These are phyloP conservation scores for Pogonophryne albipinna DNA, from an alignment of 2,797 vertebrate genomes.

Conservation along the genomic window DNA sequence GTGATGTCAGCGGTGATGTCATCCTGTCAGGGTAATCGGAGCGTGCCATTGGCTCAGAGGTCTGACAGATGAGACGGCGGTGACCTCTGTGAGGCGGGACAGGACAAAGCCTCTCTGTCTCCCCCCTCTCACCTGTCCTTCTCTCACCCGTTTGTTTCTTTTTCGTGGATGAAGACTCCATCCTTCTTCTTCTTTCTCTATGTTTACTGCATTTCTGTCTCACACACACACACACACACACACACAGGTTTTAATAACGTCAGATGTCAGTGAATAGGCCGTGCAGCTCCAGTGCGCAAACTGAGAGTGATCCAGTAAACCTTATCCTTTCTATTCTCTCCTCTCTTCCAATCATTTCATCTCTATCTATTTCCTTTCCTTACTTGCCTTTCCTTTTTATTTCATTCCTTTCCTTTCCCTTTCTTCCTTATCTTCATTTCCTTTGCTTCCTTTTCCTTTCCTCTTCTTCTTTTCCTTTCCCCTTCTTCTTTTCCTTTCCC, in stretches of 20 bases:
- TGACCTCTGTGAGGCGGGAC: slow-evolving; percentile 77
- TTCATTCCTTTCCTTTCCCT: slow-evolving; percentile 55
- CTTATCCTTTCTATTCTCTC: slow-evolving; percentile 7
- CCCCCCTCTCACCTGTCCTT: slow-evolving; percentile 40
- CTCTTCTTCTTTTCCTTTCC: slow-evolving; percentile 9
- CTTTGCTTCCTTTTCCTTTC: slow-evolving; percentile 18
- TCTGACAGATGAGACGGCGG: slow-evolving; percentile 74
- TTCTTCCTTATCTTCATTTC: background rate
- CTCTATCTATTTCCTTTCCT: slow-evolving; percentile 61
- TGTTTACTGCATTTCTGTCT: too few species aligned
- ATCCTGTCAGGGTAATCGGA: slow-evolving; percentile 78
- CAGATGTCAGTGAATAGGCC: slow-evolving; percentile 73
- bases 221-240: slow-evolving; percentile 7
- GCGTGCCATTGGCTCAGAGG: slow-evolving; percentile 82
- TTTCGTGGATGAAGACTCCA: slow-evolving; percentile 45
- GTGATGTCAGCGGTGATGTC: slow-evolving; percentile 85
- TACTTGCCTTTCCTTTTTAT: slow-evolving; percentile 4
- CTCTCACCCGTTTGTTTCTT: slow-evolving; percentile 13
- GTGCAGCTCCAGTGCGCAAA: slow-evolving; percentile 60
- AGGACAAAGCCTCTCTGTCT: slow-evolving; percentile 60
- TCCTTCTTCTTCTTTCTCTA: slow-evolving; percentile 35
- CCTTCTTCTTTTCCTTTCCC: too few species aligned
- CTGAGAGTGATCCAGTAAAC: slow-evolving; percentile 54
- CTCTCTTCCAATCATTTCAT: slow-evolving; percentile 1
- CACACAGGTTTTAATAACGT: slow-evolving; percentile 73